Evolutionary conservation across 2,113 vertebrate species (phyloP).

Genomic region (Takifugu flavidus): DNA sequence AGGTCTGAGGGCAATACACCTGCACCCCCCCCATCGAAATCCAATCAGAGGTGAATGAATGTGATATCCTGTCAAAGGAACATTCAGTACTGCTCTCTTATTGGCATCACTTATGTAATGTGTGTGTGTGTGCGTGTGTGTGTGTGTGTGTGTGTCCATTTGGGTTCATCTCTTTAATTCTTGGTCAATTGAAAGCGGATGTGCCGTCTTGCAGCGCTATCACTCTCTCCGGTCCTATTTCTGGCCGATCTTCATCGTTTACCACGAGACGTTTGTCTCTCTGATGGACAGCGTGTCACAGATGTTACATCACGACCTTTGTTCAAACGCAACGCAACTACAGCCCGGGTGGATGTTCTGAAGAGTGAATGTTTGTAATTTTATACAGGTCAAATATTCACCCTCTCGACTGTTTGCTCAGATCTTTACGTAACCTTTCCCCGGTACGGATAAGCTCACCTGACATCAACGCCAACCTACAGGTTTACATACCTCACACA

Average conservation of each 20-base stretch:
- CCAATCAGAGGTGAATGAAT: constrained; percentile 15
- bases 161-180: constrained; percentile 19
- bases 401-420: no score
- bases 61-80: constrained; percentile 22
- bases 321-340: not conserved
- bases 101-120: constrained; percentile 30
- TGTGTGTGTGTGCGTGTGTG: constrained; percentile 9
- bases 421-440: no score
- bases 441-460: no score
- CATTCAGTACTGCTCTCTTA: constrained; percentile 27
- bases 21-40: constrained; percentile 8
- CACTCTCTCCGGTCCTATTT: not conserved
- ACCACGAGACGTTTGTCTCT: not conserved
- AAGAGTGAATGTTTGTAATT: not conserved
- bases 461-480: no score
- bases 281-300: not conserved
- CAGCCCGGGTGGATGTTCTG: not conserved
- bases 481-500: no score
- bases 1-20: not conserved
- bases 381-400: not conserved
- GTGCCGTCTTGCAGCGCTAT: constrained; percentile 18
- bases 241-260: constrained; percentile 2
- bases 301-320: constrained; percentile 27
- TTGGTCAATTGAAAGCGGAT: constrained; percentile 48
- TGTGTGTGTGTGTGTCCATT: constrained; percentile 1